Evolutionary conservation across 2,797 vertebrate species (phyloP).

Genomic region (Cossypha polioptera): DNA sequence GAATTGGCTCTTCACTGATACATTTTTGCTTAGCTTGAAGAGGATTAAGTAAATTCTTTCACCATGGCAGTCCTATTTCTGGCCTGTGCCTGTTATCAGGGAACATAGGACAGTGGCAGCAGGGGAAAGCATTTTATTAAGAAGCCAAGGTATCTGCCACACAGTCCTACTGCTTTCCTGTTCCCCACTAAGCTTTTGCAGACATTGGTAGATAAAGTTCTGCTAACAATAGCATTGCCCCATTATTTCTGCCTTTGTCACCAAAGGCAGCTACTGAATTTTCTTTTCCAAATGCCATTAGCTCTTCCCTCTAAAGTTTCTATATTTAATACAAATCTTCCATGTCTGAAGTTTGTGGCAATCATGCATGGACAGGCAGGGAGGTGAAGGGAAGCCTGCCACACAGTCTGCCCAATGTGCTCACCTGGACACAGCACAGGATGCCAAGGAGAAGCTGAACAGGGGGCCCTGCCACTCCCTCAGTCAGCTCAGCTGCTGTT

Average conservation of each 20-base stretch:
- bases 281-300: conserved; percentile 10
- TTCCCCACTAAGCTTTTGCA: conserved; percentile 7
- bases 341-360: not conserved
- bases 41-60: conserved; percentile 64
- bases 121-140: not conserved
- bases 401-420: rapidly evolving
- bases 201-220: conserved; percentile 28
- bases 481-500: not conserved
- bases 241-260: conserved; percentile 32
- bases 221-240: conserved; percentile 36
- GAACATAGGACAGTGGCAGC: conserved; percentile 29
- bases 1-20: conserved; percentile 47
- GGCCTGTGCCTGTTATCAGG: conserved; percentile 47
- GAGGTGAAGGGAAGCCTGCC: not conserved
- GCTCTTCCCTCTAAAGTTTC: not conserved
- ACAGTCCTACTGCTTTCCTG: not conserved
- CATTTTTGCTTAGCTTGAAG: conserved; percentile 28
- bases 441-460: not conserved
- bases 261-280: conserved; percentile 14
- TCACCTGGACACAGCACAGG: not conserved
- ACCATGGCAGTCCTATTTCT: conserved; percentile 58
- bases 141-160: not conserved
- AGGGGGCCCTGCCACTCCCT: rapidly evolving
- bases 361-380: not conserved
- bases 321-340: conserved; percentile 5